phyloP scores from a whole-genome alignment of 2,888 invertebrate species.

The Habroteleia sp. region DNA sequence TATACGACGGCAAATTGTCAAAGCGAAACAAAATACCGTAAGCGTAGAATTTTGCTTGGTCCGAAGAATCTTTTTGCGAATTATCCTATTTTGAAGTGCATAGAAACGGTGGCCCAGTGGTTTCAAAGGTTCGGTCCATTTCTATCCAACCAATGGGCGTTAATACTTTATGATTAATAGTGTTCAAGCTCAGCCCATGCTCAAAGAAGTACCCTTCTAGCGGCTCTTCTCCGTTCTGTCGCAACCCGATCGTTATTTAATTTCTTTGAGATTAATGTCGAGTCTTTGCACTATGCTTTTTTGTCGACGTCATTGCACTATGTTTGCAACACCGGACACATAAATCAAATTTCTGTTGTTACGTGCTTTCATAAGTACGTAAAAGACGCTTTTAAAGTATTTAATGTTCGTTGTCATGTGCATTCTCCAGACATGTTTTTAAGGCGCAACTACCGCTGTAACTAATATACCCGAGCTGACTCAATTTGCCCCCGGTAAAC shows the following conservation, averaged over 20 bases:
- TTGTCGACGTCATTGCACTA: conserved; percentile 19
- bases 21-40: conserved; percentile 22
- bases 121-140: conserved; percentile 57
- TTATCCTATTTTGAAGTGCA: conserved; percentile 31
- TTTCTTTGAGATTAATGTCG: conserved; percentile 64
- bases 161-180: conserved; percentile 64
- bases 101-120: conserved; percentile 18
- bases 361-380: conserved; percentile 47
- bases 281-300: conserved; percentile 43
- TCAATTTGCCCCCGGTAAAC: conserved; percentile 11
- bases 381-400: conserved; percentile 50
- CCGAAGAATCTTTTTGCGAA: conserved; percentile 19
- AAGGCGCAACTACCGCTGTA: conserved; percentile 2
- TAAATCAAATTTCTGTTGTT: conserved; percentile 61
- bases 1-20: conserved; percentile 6
- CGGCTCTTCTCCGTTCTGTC: conserved; percentile 55
- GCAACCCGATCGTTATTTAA: conserved; percentile 65
- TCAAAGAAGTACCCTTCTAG: conserved; percentile 58
- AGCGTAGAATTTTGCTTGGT: conserved; percentile 27
- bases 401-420: conserved; percentile 46
- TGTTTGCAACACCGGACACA: conserved; percentile 50
- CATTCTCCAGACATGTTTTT: conserved; percentile 31
- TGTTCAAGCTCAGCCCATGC: conserved; percentile 52
- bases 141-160: conserved; percentile 61
- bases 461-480: conserved; percentile 31